Base-by-base conservation (phyloP, 2,888 invertebrate species). In the Poecilus cupreus region DNA sequence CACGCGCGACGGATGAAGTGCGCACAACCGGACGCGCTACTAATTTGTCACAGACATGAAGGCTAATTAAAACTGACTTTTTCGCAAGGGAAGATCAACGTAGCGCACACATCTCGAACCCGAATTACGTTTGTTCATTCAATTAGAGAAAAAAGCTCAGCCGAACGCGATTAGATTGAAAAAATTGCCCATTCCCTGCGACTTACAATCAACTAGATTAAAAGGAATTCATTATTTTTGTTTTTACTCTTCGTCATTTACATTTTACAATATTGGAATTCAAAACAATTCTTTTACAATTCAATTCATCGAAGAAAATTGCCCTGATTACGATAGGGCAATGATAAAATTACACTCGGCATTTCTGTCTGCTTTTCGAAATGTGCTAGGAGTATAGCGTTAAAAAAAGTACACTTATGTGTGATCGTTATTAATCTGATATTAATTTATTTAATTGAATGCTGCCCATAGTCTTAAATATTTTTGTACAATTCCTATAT, bases 21-120 rank as follows among this genome's bases (percentile, higher is more conserved):
- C 60, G 46, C 72, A 46, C 24, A 72, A 22, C 24, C 13, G 79
- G 49, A 68, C 54, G 57, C 37, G 54, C 72, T 64, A 70, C 80
- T 80, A 78, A 80, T 80, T 80, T 80, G 80, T 80, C 80, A 80
- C 80, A 80, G 80, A 72, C 80, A 80, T 72, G 72, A 57, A 70
- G 57, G 72, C 80, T 72, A 80, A 80, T 80, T 80, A 72, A 80
- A 80, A 80, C 70, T 22, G 72, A 72, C 80, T 80, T 80, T 80
- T 80, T 57, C 72, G 72, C 79, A 70, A 79, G 54, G 22, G 80
- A 54, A 80, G 80, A 80, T 72, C 70, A 77, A 13, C 51, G 75
- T 37, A 51, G 51, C 75, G 51, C 37, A 72, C 22, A 72, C 72
- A 72, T 72, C 46, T 46, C 72, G 13, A 46, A 43, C 39, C 39